phyloP scores from a whole-genome alignment of 2,888 invertebrate genomes.

The Brenthis hecate region DNA sequence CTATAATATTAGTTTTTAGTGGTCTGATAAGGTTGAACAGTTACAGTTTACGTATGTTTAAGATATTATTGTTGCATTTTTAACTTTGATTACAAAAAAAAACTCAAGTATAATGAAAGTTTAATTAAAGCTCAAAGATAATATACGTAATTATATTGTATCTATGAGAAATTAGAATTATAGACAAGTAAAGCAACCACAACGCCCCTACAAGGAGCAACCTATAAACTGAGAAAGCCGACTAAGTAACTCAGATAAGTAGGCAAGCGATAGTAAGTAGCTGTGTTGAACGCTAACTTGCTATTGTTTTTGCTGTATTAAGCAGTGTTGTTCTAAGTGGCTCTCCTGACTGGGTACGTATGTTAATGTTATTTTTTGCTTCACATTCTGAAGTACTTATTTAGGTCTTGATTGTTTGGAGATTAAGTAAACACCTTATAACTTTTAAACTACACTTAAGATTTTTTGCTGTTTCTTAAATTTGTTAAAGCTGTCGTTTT shows the following conservation, averaged over 20 bases:
- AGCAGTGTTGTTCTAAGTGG: conserved; percentile 63
- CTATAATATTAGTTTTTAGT: not conserved
- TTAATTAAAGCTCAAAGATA: too few species aligned
- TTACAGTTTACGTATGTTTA: not conserved
- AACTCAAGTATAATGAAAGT: too few species aligned
- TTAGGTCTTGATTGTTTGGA: conserved; percentile 37
- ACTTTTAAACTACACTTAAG: conserved; percentile 24
- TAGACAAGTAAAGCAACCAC: conserved; percentile 18
- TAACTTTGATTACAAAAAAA: too few species aligned
- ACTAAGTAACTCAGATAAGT: conserved; percentile 46
- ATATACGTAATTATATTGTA: too few species aligned
- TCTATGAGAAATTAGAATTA: conserved; percentile 8
- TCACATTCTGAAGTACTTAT: conserved; percentile 34
- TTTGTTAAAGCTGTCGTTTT: not conserved
- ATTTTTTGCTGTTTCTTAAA: conserved; percentile 5
- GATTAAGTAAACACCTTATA: conserved; percentile 30
- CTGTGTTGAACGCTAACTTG: conserved; percentile 50
- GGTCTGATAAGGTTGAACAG: not conserved
- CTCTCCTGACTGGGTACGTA: conserved; percentile 52
- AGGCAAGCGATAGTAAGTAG: conserved; percentile 48
- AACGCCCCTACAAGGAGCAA: conserved; percentile 39
- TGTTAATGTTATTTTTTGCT: conserved; percentile 43
- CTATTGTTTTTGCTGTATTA: conserved; percentile 69
- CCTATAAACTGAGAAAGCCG: conserved; percentile 39
- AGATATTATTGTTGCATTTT: not conserved